Evolutionary conservation across 1,140 invertebrate species (phyloP).

Genomic region (Drosophila parabipectinata): DNA sequence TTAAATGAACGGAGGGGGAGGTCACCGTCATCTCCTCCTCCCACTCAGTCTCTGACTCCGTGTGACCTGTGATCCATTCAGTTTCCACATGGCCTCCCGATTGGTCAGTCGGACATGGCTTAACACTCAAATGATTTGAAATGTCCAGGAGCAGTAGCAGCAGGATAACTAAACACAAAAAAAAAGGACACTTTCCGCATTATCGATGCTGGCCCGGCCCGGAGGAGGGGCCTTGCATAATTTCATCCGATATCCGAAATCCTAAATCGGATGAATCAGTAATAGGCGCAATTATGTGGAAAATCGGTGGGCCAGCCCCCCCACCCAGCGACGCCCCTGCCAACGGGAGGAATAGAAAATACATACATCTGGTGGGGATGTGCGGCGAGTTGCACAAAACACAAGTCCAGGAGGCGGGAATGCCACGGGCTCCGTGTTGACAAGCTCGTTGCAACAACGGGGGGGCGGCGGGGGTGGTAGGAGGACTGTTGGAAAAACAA

Average conservation of each 20-base stretch:
- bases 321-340: not conserved
- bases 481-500: constrained; percentile 4
- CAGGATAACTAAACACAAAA: not conserved
- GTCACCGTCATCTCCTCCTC: not conserved
- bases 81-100: constrained; percentile 60
- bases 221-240: not conserved
- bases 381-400: constrained; percentile 35
- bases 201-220: too few species aligned
- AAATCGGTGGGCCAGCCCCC: not conserved
- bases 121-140: constrained; percentile 66
- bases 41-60: constrained; percentile 2
- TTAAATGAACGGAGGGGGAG: constrained; percentile 48
- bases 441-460: constrained; percentile 48
- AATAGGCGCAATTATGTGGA: not conserved
- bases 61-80: constrained; percentile 51
- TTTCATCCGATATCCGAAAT: not conserved
- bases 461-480: not conserved
- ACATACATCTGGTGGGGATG: not conserved
- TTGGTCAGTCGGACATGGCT: constrained; percentile 61
- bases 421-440: constrained; percentile 17
- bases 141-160: constrained; percentile 16
- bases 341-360: not conserved
- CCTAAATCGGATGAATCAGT: not conserved
- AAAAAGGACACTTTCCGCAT: not conserved
- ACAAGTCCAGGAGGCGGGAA: not conserved